A percentile compares a stretch with the other conserved stretches of the same genome.
These are phyloP conservation scores for Echinops telfairi DNA, from an alignment of 2,113 vertebrate genomes.

Conservation along the genomic window DNA sequence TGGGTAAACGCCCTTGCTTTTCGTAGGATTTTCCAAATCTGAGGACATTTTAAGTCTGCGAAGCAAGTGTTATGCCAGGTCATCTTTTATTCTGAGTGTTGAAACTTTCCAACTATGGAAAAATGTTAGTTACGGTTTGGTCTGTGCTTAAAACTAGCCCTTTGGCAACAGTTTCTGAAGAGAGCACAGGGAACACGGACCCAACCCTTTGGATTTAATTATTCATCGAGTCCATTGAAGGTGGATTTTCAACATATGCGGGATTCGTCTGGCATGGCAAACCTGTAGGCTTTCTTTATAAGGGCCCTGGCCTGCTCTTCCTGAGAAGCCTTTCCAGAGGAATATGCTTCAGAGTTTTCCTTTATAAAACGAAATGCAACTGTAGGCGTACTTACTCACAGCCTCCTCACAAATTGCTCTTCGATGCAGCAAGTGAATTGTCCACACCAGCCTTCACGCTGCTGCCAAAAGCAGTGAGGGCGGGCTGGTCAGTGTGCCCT, in stretches of 20 bases:
- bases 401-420: constrained; percentile 3
- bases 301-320: not conserved
- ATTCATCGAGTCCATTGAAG: constrained; percentile 30
- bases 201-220: constrained; percentile 37
- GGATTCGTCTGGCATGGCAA: constrained; percentile 6
- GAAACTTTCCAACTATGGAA: constrained; percentile 55
- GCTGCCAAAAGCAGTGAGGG: too few species aligned
- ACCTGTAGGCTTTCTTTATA: not conserved
- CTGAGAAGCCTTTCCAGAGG: constrained; percentile 37
- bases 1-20: constrained; percentile 18
- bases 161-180: not conserved
- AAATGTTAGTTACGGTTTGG: constrained; percentile 25
- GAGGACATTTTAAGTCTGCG: constrained; percentile 42
- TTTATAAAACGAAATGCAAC: constrained; percentile 28
- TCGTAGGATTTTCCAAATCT: constrained; percentile 59
- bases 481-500: too few species aligned
- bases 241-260: constrained; percentile 13
- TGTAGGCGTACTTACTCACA: not conserved
- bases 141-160: not conserved
- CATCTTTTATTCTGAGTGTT: constrained; percentile 56
- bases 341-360: constrained; percentile 8
- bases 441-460: too few species aligned
- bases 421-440: not conserved
- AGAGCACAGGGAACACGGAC: not conserved
- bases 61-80: constrained; percentile 22